Evolutionary conservation across 2,113 vertebrate species (phyloP), one percentile per base, ranked within the genome.

Genomic region (Pelecanus crispus): DNA sequence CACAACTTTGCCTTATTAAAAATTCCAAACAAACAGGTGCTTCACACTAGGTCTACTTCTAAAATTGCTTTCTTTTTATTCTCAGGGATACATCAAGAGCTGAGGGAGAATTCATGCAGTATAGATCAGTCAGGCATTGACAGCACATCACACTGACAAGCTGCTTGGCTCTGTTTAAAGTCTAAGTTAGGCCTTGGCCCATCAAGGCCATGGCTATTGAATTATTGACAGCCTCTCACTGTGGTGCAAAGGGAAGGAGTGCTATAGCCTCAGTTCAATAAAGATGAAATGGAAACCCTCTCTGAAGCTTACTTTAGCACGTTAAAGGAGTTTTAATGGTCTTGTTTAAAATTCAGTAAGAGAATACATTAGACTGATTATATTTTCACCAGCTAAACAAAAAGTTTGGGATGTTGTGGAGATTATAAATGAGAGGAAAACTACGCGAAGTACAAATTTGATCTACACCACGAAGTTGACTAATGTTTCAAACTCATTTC

Each of bases 211-310:
- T 31, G 90, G 91, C 98, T 98, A 98, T 98, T 99, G 98, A 98
- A 98, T 98, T 99, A 99, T 98, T 98, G 98, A 98, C 98, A 98
- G 97, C 58, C 86, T 90, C 98, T 98, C 97, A 89, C 97, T 65
- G 97, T 82, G 97, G 96, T 90, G 96, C 92, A 96, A 96, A 97
- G 97, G 97, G 96, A 98, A 97, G 78, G 97, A 85, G 77, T 63
- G 96, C 97, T 96, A 79, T 45, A 96, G 98, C 96, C 97, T 98
- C 96, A 34, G 97, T 94, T 98, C 98, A 94, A 97, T 96, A 92
- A 98, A 98, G 98, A 98, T 98, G 98, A 98, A 98, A 98, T 98
- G 97, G 97, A 98, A 98, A 98, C 98, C 97, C 95, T 98, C 97
- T 98, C 98, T 98, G 97, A 98, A 98, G 98, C 98, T 90, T 95